These are phyloP conservation scores for Chrysotoxum bicinctum DNA, from an alignment of 2,888 invertebrate species.

Conservation along the genomic window DNA sequence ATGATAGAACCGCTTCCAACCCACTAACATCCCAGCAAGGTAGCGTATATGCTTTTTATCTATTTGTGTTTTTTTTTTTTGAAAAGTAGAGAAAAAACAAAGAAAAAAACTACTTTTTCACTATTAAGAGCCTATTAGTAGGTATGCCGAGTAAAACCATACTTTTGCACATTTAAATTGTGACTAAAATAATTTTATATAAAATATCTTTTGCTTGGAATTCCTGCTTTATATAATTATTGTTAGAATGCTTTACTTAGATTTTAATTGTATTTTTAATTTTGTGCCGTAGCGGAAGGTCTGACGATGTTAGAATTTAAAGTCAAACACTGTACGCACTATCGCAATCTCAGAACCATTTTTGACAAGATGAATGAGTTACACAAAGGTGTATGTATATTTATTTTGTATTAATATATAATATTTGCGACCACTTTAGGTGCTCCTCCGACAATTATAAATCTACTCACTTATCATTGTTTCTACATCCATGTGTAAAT, in stretches of 20 bases:
- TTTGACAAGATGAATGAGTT: no score
- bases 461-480: no score
- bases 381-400: no score
- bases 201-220: slow-evolving; percentile 45
- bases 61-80: slow-evolving; percentile 57
- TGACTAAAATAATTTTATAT: slow-evolving; percentile 42
- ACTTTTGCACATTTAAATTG: slow-evolving; percentile 38
- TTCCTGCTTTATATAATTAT: slow-evolving; percentile 34
- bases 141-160: slow-evolving; percentile 60
- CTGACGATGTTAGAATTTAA: no score
- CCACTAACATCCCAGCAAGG: slow-evolving; percentile 82
- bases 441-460: no score
- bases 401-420: no score
- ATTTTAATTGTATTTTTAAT: background rate
- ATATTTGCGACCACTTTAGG: no score
- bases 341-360: no score
- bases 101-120: slow-evolving; percentile 38
- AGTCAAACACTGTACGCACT: no score
- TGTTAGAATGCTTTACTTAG: slow-evolving; percentile 34
- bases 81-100: slow-evolving; percentile 44
- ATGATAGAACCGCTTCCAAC: slow-evolving; percentile 83
- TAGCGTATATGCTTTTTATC: slow-evolving; percentile 79
- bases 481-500: no score
- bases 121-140: slow-evolving; percentile 51
- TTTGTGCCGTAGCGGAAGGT: slow-evolving; percentile 19